Conservation (phyloP, 2,113 vertebrate species). For the Xiphophorus couchianus region DNA sequence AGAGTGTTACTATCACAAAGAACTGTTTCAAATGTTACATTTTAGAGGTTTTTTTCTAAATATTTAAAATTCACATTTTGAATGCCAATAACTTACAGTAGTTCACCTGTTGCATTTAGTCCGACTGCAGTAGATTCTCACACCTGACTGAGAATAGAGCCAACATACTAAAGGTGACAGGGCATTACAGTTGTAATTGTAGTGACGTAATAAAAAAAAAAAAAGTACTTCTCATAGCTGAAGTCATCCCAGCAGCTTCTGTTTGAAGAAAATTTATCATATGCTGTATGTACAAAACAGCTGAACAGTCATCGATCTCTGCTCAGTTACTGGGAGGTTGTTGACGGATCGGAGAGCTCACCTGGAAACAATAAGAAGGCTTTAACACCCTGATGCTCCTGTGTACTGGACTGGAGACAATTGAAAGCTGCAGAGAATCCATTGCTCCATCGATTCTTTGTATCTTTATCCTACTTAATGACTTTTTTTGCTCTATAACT, state of each 20-base stretch:
- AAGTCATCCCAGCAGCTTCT: neutral
- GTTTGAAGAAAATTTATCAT: neutral
- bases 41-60: neutral
- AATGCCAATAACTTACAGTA: neutral
- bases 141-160: neutral
- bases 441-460: conserved; percentile 71
- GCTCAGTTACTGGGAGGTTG: conserved; percentile 40
- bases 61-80: neutral
- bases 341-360: conserved; percentile 56
- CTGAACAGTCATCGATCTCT: conserved; percentile 47
- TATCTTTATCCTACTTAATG: conserved; percentile 74
- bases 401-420: conserved; percentile 68
- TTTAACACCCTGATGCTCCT: conserved; percentile 58
- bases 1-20: neutral
- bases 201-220: neutral
- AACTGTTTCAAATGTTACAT: neutral
- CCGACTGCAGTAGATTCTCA: neutral
- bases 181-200: neutral
- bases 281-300: neutral
- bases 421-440: conserved; percentile 59
- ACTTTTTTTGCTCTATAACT: conserved; percentile 65
- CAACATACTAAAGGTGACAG: neutral
- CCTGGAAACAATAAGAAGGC: conserved; percentile 69
- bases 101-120: neutral
- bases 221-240: neutral